Base-by-base conservation (phyloP, 2,113 vertebrate species). In the Vicugna pacos region DNA sequence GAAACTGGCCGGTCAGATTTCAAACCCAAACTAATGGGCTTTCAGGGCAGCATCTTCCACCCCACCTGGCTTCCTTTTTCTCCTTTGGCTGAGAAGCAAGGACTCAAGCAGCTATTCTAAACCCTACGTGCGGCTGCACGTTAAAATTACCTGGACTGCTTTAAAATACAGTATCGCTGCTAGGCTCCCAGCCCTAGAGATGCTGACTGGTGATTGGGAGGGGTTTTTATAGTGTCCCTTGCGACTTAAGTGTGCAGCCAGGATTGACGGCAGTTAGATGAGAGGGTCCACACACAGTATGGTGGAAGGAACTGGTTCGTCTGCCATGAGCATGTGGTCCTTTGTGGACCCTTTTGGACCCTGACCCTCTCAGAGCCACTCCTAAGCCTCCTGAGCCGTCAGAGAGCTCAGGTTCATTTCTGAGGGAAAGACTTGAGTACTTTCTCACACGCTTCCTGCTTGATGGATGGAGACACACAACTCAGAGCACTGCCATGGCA, bases 71-170 rank as follows among this genome's bases (percentile, higher is more conserved):
- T 91, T 15, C 38, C 50, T 60, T 69, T 19, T 67, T 62, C 85
- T 30, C 60, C 80, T 97, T 96, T 65, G 46, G 86, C 14, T 48
- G 42, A 80, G 28, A 93, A 48, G 80, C 30, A 73, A 3, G 42
- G 20, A 32, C 42, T n/a, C 35, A 32, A 52, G 54, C 15, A 60
- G 7, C 32, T 70, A 64, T 38, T 76, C 5, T 54, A 50, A 56
- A 22, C 38, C 76, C 72, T 30, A 42, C 5, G 38, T 42, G 38
- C 38, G 22, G 26, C 46, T 64, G 69, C 67, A 64, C 16, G 0
- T 62, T 62, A 77, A 64, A 52, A 84, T 77, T 50, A 35, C 32
- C 46, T 6, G 56, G 28, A n/a, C 69, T 79, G 67, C 42, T 80
- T 83, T 64, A 0, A 32, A 56, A 80, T 69, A 60, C 42, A 15